These are phyloP conservation scores for Sciurus vulgaris DNA, from an alignment of 2,797 vertebrate genomes.

Conservation along the genomic window DNA sequence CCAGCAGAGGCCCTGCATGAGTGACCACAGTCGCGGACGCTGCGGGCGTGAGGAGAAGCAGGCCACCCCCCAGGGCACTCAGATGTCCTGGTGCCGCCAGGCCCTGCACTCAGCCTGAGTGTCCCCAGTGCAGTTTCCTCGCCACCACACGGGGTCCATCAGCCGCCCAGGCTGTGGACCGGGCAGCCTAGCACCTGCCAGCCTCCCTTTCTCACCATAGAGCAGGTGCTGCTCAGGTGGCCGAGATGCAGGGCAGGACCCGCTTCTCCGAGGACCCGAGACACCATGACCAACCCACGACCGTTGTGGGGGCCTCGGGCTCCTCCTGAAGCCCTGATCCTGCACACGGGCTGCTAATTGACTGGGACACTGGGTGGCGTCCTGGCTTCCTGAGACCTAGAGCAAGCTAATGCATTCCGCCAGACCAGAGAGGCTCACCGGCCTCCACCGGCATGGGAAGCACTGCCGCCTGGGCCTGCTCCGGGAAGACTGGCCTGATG, in stretches of 20 bases:
- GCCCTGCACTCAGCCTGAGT: constrained; percentile 22
- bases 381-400: neutral
- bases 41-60: neutral
- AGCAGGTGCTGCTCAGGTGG: neutral
- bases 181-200: neutral
- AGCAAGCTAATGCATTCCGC: constrained; percentile 70
- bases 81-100: neutral
- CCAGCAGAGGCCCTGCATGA: no score
- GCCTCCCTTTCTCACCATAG: neutral
- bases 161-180: neutral
- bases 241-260: neutral
- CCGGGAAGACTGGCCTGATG: neutral
- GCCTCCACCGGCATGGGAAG: neutral
- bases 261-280: neutral
- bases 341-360: neutral
- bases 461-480: neutral
- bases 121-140: neutral
- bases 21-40: neutral
- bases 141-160: neutral
- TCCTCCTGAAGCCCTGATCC: neutral
- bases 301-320: neutral
- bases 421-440: neutral
- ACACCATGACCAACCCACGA: neutral
- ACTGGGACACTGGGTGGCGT: neutral
- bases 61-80: neutral